A percentile compares a stretch with the other conserved stretches of the same genome.
Conservation (phyloP, 2,113 vertebrate genomes). For the Limanda limanda region DNA sequence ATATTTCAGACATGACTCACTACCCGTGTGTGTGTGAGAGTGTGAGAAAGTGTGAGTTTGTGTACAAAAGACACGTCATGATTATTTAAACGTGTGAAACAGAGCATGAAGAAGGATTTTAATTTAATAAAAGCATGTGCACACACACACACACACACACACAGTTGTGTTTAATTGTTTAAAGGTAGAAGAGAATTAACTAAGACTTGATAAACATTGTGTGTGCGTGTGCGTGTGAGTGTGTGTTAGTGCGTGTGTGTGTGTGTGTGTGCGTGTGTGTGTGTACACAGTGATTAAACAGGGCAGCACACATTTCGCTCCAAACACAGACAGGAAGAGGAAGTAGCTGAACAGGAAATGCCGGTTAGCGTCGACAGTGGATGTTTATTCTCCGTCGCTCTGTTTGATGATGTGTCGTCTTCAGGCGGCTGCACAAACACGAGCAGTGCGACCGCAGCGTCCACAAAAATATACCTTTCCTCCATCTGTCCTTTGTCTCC, state of each 20-base stretch:
- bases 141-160: constrained; percentile 8
- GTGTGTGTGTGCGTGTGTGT: neutral
- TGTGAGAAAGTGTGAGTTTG: neutral
- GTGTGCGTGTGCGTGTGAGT: neutral
- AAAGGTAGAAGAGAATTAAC: neutral
- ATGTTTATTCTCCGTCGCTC: constrained; percentile 12
- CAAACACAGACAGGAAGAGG: constrained; percentile 70
- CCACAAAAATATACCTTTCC: too few species aligned
- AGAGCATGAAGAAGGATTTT: constrained; percentile 8
- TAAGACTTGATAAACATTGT: neutral
- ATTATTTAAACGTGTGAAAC: constrained; percentile 43
- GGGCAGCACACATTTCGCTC: constrained; percentile 3
- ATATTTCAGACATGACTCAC: constrained; percentile 57
- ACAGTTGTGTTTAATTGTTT: constrained; percentile 3
- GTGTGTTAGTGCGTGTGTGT: neutral
- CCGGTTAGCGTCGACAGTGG: constrained; percentile 38
- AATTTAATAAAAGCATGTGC: neutral
- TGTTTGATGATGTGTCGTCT: constrained; percentile 43
- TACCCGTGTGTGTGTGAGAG: neutral
- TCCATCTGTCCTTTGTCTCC: too few species aligned
- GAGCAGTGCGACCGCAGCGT: constrained; percentile 8
- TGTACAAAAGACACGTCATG: neutral
- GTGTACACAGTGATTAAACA: constrained; percentile 29
- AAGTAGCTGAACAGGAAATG: constrained; percentile 69
- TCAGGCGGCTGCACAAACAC: constrained; percentile 15